These are phyloP conservation scores for Orientallactaga bullata DNA, from an alignment of 2,113 vertebrate genomes.

Conservation along the genomic window DNA sequence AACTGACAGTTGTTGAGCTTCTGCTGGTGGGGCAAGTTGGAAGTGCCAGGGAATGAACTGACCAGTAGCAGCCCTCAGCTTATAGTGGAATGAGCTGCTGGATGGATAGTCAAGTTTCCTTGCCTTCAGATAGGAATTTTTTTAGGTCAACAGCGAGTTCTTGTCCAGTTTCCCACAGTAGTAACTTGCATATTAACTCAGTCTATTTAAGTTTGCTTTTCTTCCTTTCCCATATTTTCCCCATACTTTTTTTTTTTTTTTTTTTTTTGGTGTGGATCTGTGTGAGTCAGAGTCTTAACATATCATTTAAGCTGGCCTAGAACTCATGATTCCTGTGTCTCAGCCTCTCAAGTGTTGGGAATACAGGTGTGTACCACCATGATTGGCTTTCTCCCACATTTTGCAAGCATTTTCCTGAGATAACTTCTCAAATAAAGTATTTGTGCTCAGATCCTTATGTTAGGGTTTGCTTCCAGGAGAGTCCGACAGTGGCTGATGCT, in stretches of 20 bases:
- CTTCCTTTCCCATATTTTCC: not conserved
- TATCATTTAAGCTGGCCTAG: no score
- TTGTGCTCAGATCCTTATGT: not conserved
- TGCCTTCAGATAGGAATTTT: not conserved
- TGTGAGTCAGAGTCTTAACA: no score
- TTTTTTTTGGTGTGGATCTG: no score
- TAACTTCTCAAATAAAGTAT: not conserved
- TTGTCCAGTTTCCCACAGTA: not conserved
- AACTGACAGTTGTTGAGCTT: not conserved
- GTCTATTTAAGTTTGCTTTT: not conserved
- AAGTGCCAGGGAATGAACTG: not conserved
- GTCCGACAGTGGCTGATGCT: no score
- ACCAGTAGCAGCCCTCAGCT: not conserved
- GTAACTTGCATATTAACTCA: not conserved
- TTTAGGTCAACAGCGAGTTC: not conserved
- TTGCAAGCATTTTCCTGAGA: not conserved
- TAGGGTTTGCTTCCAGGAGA: not conserved
- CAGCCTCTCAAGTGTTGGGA: no score
- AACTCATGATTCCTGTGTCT: no score
- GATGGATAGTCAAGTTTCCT: not conserved
- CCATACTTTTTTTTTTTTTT: no score
- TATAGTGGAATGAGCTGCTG: not conserved
- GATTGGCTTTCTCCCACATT: not conserved
- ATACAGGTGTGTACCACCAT: no score
- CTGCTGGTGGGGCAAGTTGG: not conserved